Evolutionary conservation across 2,113 vertebrate species (phyloP), one percentile per base, ranked within the genome.

Genomic region (Silurus glanis): DNA sequence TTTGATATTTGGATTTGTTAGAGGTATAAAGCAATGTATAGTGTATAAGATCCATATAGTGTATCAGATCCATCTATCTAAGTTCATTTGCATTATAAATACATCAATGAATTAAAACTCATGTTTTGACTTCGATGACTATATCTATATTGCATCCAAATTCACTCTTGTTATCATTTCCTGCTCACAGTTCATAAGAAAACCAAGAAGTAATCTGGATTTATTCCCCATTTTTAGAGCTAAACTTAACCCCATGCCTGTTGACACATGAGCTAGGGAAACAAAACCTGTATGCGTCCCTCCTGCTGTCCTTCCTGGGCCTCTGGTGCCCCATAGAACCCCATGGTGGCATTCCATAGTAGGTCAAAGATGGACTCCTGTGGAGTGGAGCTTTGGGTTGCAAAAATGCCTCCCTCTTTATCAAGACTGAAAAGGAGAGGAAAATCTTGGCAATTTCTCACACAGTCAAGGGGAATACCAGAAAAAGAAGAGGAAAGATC

Each of bases 301-400:
- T 86, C 88, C 56, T 89, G 91, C 90, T 90, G 90, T 90, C 84
- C 76, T 80, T 87, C 85, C 82, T 84, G 80, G 91, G 91, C 92
- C 92, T 92, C 90, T 55, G 59, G 53, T 47, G 91, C 85, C 89
- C 88, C 90, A 91, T 86, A 91, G 87, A 90, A 90, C 89, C 89
- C 89, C 90, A 89, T 88, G 94, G 92, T 92, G 91, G 90, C 91
- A 90, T 93, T 92, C 93, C 89, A 92, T 89, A 91, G 88, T 88
- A 87, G 91, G 91, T 93, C 94, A 93, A 93, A 86, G 83, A 80
- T 85, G 82, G 89, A 89, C 87, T 89, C 87, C 87, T 89, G 88
- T 79, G 87, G 87, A 78, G 86, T 85, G 85, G 90, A 86, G 87
- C 92, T 90, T 91, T 90, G 84, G 90, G 83, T 93, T 91, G 82